phyloP scores from a whole-genome alignment of 2,113 vertebrate genomes.

The Albula goreensis region DNA sequence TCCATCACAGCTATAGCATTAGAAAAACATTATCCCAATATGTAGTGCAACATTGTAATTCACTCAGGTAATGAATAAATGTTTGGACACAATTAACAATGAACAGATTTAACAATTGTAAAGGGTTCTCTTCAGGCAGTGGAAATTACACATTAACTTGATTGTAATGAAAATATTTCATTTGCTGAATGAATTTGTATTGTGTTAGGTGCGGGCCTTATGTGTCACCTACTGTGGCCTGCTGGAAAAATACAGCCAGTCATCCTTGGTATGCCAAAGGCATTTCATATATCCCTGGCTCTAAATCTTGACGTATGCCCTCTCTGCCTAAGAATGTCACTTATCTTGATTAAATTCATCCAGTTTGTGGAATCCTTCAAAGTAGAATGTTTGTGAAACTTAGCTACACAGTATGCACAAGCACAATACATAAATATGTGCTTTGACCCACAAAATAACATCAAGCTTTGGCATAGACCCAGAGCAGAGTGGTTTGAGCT shows the following conservation, averaged over 20 bases:
- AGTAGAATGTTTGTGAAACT: not conserved
- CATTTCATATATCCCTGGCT: not conserved
- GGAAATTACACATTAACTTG: too few relatives aligned
- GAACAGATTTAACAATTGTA: too few relatives aligned
- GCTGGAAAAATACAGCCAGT: too few relatives aligned
- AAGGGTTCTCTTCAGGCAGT: too few relatives aligned
- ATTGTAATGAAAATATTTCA: too few relatives aligned
- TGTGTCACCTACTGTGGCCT: too few relatives aligned
- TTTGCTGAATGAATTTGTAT: too few relatives aligned
- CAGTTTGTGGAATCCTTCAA: not conserved
- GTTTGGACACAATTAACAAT: too few relatives aligned
- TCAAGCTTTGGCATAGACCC: not conserved
- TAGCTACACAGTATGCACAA: not conserved
- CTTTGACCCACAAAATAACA: not conserved
- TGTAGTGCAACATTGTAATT: not conserved
- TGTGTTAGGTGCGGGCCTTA: too few relatives aligned
- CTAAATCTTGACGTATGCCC: not conserved
- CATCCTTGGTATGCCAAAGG: not conserved
- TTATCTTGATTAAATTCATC: not conserved
- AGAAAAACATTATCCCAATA: not conserved
- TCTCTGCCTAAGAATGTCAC: not conserved
- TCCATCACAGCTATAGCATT: not conserved
- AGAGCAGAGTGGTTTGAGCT: too few relatives aligned
- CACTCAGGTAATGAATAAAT: too few relatives aligned
- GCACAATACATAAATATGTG: not conserved